A percentile compares a stretch with the other conserved stretches of the same genome.
Conservation (phyloP, 2,797 vertebrate genomes). For the Emys orbicularis region DNA sequence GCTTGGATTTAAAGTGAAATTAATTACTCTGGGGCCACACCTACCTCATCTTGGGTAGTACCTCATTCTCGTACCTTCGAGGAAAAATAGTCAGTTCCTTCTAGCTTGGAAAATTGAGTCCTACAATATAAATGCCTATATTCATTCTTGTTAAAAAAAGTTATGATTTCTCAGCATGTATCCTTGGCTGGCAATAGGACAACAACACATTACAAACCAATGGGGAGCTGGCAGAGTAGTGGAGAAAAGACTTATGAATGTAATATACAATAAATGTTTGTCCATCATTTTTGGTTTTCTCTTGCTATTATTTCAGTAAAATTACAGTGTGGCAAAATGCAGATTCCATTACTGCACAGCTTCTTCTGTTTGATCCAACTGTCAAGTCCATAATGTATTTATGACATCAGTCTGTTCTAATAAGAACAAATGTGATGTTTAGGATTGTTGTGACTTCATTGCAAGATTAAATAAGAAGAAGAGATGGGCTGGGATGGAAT, state of each 20-base stretch:
- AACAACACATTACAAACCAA: neutral
- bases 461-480: neutral
- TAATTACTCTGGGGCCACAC: conserved; percentile 17
- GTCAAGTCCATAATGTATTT: neutral
- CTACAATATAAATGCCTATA: neutral
- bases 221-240: neutral
- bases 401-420: accelerated
- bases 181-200: neutral
- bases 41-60: neutral
- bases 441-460: neutral
- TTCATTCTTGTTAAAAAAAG: neutral
- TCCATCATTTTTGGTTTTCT: neutral
- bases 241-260: neutral
- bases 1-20: conserved; percentile 45
- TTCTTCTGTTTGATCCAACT: neutral
- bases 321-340: neutral
- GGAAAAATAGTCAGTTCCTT: neutral
- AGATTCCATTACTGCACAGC: neutral
- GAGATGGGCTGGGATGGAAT: neutral
- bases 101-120: neutral
- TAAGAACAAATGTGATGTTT: neutral
- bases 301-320: neutral
- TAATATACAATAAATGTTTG: accelerated
- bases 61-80: neutral
- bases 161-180: accelerated